Base-by-base conservation (phyloP, 2,797 vertebrate genomes). In the Serranus cabrilla region DNA sequence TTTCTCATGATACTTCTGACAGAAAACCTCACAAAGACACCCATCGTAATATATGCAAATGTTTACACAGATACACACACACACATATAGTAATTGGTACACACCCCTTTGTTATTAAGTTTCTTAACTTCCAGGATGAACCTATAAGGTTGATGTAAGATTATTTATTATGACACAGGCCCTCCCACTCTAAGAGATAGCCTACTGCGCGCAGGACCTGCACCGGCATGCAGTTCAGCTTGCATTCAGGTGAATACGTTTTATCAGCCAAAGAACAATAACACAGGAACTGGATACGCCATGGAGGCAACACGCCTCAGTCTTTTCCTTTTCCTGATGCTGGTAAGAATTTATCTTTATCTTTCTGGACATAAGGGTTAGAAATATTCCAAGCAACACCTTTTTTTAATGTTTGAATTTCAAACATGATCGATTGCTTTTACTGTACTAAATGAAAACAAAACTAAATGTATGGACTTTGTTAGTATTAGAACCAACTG, bases 281-380 rank as follows among this genome's bases (percentile, higher is more conserved):
- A 25, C 20, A 45, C 12, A n/a, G 20, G 0, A 50, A 16, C 20
- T 61, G 54, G 27, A 55, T 27, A n/a, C 12, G 82, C 27, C 0
- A 92, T 91, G 87, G 80, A 55, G 61, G 69, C 4, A 2, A 67
- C 46, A 37, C 11, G n/a, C 1, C 11, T 83, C 11, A 2, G 52
- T 42, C 34, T 89, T 58, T 52, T 91, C 27, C 34, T 89, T 58
- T 52, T 91, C 27, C 3, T 85, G 4, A 23, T 80, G 13, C 74
- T 92, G 91, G 93, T 93, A 91, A 89, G 91, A 39, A 16, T 58
- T 23, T 21, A 61, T 70, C 9, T 63, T 21, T 3, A 23, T 13
- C 6, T 65, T 20, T 62, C 21, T 43, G 11, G 2, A 43, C 1
- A 27, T n/a, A 57, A 39, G 14, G 2, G 9, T 17, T 18, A 9